These are phyloP conservation scores for Synchiropus splendidus DNA, from an alignment of 2,113 vertebrate genomes.

Conservation along the genomic window DNA sequence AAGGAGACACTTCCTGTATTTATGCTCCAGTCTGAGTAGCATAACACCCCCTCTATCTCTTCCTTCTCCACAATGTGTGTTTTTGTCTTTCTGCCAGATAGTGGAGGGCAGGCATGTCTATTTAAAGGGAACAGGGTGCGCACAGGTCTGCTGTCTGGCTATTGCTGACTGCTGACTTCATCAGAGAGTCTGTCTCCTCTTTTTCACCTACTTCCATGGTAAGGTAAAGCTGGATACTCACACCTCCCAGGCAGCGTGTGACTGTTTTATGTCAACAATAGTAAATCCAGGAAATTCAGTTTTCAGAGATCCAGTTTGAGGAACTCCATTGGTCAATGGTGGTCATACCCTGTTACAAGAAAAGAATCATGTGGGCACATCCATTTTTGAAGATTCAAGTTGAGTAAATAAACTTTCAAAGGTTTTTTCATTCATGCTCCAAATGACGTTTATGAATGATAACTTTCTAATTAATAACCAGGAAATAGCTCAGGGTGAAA, in stretches of 20 bases:
- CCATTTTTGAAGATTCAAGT: too few relatives aligned
- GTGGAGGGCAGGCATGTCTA: slow-evolving; percentile 36
- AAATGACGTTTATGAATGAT: too few relatives aligned
- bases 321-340: too few relatives aligned
- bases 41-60: slow-evolving; percentile 55
- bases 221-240: slow-evolving; percentile 34
- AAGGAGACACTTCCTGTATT: slow-evolving; percentile 15
- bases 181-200: slow-evolving; percentile 22
- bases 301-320: too few relatives aligned
- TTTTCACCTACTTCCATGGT: slow-evolving; percentile 14
- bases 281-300: too few relatives aligned
- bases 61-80: slow-evolving; percentile 33
- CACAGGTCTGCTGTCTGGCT: slow-evolving; percentile 36
- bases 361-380: too few relatives aligned
- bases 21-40: slow-evolving; percentile 42
- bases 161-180: slow-evolving; percentile 32
- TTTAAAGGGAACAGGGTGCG: slow-evolving; percentile 48
- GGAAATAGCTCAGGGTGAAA: too few relatives aligned
- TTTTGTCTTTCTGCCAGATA: slow-evolving; percentile 40
- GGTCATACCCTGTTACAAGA: too few relatives aligned
- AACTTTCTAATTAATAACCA: too few relatives aligned
- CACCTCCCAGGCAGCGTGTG: not conserved
- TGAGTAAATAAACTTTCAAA: too few relatives aligned
- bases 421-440: too few relatives aligned
- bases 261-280: not conserved